These are phyloP conservation scores for Petrocephalus sullivani DNA, from an alignment of 2,797 vertebrate species.

Conservation along the genomic window DNA sequence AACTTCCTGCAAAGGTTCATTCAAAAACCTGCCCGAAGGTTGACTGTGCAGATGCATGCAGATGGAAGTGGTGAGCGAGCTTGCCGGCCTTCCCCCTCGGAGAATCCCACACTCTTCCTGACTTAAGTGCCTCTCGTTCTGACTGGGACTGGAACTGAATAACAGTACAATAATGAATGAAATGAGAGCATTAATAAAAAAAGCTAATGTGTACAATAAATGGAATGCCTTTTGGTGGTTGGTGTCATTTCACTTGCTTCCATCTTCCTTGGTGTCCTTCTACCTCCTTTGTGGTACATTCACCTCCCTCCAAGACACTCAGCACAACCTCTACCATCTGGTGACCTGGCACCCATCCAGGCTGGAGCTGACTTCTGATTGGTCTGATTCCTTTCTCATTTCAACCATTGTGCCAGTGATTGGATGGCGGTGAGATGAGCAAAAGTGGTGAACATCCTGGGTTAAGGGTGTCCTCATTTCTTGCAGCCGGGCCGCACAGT, in stretches of 20 bases:
- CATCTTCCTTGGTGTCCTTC: not conserved
- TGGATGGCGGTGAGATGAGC: not conserved
- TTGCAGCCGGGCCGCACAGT: not conserved
- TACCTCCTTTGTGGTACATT: not conserved
- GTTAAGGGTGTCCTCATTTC: not conserved
- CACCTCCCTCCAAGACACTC: not conserved
- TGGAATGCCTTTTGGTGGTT: conserved; percentile 65
- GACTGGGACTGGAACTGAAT: conserved; percentile 60
- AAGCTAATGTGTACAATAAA: conserved; percentile 69
- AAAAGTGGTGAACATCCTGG: not conserved
- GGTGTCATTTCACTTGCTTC: conserved; percentile 39
- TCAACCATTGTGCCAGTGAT: not conserved
- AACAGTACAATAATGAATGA: conserved; percentile 47
- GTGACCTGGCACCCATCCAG: not conserved
- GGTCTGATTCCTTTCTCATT: not conserved
- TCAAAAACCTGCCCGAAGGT: not conserved
- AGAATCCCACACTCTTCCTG: conserved; percentile 31
- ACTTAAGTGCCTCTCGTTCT: conserved; percentile 62
- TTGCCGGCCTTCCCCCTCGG: conserved; percentile 23
- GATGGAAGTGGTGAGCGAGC: not conserved
- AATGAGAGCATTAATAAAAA: conserved; percentile 57
- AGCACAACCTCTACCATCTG: not conserved
- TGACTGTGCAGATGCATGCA: not conserved
- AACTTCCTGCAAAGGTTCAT: not conserved
- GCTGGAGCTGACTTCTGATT: not conserved